Evolutionary conservation across 2,888 invertebrate species (phyloP), one percentile per base, ranked within the genome.

Genomic region (Rhingia campestris): DNA sequence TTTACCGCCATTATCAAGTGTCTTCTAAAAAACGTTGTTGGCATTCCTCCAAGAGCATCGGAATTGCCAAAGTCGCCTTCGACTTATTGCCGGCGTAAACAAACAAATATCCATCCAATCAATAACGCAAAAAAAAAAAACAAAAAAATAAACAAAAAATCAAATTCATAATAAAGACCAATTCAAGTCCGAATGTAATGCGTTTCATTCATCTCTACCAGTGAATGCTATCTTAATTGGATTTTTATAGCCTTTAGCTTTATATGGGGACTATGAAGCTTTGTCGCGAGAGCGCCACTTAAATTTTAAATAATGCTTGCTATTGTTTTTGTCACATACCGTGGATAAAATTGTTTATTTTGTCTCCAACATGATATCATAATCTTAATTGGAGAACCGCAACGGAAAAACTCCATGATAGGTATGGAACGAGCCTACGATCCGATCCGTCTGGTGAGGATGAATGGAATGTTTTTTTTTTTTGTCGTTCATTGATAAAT

Each of bases 321-420:
- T 2, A 2, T 22, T 22, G 47, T 47, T 37, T n/a, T 37, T 63
- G 14, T 47, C 33, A 43, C 22, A 22, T 22, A 22, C 22, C 22
- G 22, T 59, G 58, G 32, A 12, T 58, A 9, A 35, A 49, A n/a
- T 6, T 59, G 10, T 47, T 47, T 35, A 6, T 63, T 61, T 7
- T 47, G 35, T 37, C 49, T 51, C 30, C 7, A 7, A 51, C 22
- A 49, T 64, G 63, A 64, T 49, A 64, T 64, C 63, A 64, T 64
- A 12, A 30, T 22, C 37, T 64, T 49, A 49, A 64, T 39, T 64
- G 49, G 49, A 30, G 37, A 64, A 51, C n/a, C 37, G 4, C 35
- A 47, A 37, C 35, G 63, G 47, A 47, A 30, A 47, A 47, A 43
- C 63, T 61, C n/a, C 45, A 47, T 47, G 14, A 45, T 45, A 45